Evolutionary conservation across 2,888 invertebrate genomes (phyloP), one percentile per base, ranked within the genome.

Genomic region (Drosophila quinaria): DNA sequence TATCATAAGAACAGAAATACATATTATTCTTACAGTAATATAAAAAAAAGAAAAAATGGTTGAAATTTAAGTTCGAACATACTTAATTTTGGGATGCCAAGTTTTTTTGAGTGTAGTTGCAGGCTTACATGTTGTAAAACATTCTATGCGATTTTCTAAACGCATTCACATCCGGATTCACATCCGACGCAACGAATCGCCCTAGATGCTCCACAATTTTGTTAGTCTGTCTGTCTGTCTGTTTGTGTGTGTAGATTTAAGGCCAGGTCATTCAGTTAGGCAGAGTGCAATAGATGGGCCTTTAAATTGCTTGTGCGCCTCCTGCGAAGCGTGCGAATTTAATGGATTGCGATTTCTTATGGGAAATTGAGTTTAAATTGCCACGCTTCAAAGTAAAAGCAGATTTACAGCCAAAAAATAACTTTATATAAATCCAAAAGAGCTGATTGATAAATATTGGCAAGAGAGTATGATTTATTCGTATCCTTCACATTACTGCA

Each of bases 291-390:
- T 67, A 65, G 55, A 61, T 64, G 74, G 46, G 64, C 47, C 46
- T 39, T 58, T 63, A 70, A 61, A 67, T 70, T 37, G 66, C 51
- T 46, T 55, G 49, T 73, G 51, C 19, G 46, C 41, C 64, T 15
- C 51, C 25, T 31, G 74, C 59, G 71, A 51, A 55, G 50, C 71
- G 71, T 22, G 59, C 76, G 61, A 73, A 60, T 77, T 81, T 67
- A 81, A 83, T 86, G 83, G 87, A 67, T 64, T 66, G 60, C 54
- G 70, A 54, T 76, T 64, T 74, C 69, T 83, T 79, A 69, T 71
- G 68, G 79, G 66, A 84, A 86, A 81, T 86, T 74, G 84, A 56
- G 67, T 70, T 83, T 69, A 71, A 83, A 83, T 86, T 82, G 83
- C 67, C 39, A 13, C 33, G 25, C 59, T 59, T 41, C 49, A 56